Percentiles rank a stretch among this genome's conserved stretches.
phyloP scores from a whole-genome alignment of 1,140 invertebrate genomes.

The Neodiprion virginianus region DNA sequence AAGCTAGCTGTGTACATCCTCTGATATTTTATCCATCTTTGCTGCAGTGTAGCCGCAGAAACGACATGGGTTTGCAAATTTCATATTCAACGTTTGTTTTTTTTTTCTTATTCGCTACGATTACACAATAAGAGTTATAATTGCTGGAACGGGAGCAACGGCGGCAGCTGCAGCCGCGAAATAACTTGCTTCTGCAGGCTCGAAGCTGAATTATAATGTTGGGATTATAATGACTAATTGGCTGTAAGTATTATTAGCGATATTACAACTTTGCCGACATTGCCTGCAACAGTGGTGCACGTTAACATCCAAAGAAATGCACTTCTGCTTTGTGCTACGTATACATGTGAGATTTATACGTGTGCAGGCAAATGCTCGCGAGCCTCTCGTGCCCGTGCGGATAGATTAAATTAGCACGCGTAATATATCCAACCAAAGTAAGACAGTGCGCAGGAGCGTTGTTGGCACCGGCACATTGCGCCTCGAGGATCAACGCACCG shows the following conservation, averaged over 20 bases:
- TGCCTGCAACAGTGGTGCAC: background rate
- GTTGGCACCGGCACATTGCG: conserved; percentile 1
- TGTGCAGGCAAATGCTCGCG: background rate
- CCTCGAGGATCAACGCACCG: background rate
- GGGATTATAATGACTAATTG: conserved; percentile 1
- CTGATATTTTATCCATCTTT: no score
- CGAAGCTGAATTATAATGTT: background rate
- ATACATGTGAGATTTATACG: no score
- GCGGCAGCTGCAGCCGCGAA: background rate
- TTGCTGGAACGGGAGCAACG: background rate
- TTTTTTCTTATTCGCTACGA: background rate
- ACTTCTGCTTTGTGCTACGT: no score
- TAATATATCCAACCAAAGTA: background rate
- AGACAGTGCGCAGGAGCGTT: background rate
- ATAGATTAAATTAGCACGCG: background rate
- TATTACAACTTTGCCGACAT: background rate
- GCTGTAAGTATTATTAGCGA: background rate
- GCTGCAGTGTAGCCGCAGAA: no score
- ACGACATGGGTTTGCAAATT: no score
- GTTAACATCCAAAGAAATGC: background rate
- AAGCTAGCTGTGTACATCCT: no score
- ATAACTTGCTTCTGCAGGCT: background rate
- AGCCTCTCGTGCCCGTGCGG: background rate
- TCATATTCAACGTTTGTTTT: no score
- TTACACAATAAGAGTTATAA: background rate